These are phyloP conservation scores for Drosophila vallismaia DNA, from an alignment of 2,888 invertebrate genomes.

Conservation along the genomic window DNA sequence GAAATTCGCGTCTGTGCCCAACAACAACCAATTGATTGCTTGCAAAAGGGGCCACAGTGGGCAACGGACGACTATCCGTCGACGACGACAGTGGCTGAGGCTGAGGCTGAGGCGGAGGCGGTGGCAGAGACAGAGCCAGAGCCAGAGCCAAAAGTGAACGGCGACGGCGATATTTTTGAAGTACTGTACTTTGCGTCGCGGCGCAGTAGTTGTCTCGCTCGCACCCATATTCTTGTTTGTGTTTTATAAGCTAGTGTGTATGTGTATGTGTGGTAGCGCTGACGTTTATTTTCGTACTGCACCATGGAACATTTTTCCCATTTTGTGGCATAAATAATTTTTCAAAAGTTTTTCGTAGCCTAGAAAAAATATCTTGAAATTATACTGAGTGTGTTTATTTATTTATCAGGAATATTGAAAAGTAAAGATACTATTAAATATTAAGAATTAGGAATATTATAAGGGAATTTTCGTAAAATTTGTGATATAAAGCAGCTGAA, in stretches of 20 bases:
- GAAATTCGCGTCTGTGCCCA: slow-evolving; percentile 50
- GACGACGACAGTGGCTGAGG: slow-evolving; percentile 28
- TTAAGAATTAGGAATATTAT: no score
- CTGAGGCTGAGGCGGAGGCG: slow-evolving; percentile 28
- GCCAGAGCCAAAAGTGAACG: slow-evolving; percentile 20
- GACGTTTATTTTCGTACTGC: slow-evolving; percentile 75
- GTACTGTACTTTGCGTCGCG: slow-evolving; percentile 76
- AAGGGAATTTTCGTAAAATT: no score
- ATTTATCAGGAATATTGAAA: no score
- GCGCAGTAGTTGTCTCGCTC: slow-evolving; percentile 78
- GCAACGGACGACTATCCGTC: slow-evolving; percentile 1
- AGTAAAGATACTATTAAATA: no score
- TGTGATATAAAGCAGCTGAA: no score
- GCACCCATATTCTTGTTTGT: slow-evolving; percentile 49
- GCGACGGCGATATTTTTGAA: slow-evolving; percentile 68
- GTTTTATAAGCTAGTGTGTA: not conserved
- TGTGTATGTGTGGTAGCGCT: slow-evolving; percentile 60
- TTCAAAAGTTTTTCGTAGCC: not conserved
- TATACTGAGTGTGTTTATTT: no score
- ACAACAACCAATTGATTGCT: slow-evolving; percentile 48
- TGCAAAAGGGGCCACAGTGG: slow-evolving; percentile 16
- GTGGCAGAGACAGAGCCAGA: slow-evolving; percentile 18
- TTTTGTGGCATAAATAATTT: not conserved
- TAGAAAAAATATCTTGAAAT: no score
- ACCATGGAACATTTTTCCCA: slow-evolving; percentile 23